These are phyloP conservation scores for Mobula birostris DNA, from an alignment of 2,113 vertebrate species.

Conservation along the genomic window DNA sequence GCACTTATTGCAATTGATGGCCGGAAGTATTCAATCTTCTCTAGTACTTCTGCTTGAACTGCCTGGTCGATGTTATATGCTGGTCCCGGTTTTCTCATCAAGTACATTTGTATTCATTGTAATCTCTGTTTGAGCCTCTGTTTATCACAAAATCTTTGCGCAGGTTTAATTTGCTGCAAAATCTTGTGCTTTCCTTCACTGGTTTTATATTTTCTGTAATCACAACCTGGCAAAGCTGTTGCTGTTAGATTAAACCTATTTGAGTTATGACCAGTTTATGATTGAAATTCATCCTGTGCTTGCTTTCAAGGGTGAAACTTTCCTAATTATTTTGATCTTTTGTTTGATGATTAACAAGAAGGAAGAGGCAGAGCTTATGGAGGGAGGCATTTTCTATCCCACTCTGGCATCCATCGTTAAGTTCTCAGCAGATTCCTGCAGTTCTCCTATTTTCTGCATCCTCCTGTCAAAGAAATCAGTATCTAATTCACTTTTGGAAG, in stretches of 20 bases:
- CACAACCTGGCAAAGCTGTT: not conserved
- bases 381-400: not conserved
- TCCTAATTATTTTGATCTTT: not conserved
- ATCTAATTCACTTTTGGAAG: not conserved
- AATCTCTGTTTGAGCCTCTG: not conserved
- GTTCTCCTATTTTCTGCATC: not conserved
- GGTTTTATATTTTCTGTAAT: not conserved
- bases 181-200: not conserved
- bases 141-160: not conserved
- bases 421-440: not conserved
- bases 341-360: not conserved
- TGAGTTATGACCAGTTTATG: not conserved
- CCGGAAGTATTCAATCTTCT: too few species aligned
- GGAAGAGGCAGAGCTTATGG: not conserved
- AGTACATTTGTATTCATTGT: not conserved
- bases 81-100: not conserved
- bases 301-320: not conserved
- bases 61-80: not conserved
- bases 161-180: not conserved
- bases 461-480: not conserved
- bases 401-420: not conserved
- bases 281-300: not conserved
- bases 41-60: not conserved
- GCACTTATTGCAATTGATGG: too few species aligned
- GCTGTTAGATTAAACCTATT: not conserved